Evolutionary conservation across 2,113 vertebrate species (phyloP), one percentile per base, ranked within the genome.

Genomic region (Oryzias javanicus): DNA sequence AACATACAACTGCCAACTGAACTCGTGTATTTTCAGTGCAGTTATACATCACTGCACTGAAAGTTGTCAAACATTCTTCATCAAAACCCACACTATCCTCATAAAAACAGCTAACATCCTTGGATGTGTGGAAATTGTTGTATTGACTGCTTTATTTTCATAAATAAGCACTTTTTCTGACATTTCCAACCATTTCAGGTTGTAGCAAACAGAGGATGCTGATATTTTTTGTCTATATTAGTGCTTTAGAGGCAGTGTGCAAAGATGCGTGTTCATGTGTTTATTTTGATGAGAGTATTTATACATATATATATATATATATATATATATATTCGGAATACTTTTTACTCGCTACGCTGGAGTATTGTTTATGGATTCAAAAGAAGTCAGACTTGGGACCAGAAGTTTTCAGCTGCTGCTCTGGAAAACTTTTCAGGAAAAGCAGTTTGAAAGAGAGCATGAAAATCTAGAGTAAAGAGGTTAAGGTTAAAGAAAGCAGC

Each of bases 281-380:
- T 84, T 89, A 85, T 87, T 85, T 83, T 82, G 67, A 78, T 74
- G 80, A 86, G 76, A 87, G 78, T 87, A 86, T 87, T 87, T 89
- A 83, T 88, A 84, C 64, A 57, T 80, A 82, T 78, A 81, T 86
- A 83, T 27, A 35, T 35, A 35, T 8, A 35, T 35, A 35, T 35
- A 35, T 35, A 10, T 35, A 10, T 35, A 29, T 29, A 7, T 29
- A 29, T 27, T 86, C 80, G 77, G 80, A 77, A 59, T 79, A 76
- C 62, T 79, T 83, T 85, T 73, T 82, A 81, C 71, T 52, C 74
- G 19, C 67, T 52, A 42, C 65, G 64, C 62, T 55, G 44, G 55
- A 74, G 48, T 76, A 46, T 70, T 25, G 59, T 57, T 57, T 44
- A 42, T 74, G 40, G 49, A 64, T 41, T 35, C 5, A 47, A n/a